These are phyloP conservation scores for Chloroceryle aenea DNA, from an alignment of 2,113 vertebrate genomes.

Conservation along the genomic window DNA sequence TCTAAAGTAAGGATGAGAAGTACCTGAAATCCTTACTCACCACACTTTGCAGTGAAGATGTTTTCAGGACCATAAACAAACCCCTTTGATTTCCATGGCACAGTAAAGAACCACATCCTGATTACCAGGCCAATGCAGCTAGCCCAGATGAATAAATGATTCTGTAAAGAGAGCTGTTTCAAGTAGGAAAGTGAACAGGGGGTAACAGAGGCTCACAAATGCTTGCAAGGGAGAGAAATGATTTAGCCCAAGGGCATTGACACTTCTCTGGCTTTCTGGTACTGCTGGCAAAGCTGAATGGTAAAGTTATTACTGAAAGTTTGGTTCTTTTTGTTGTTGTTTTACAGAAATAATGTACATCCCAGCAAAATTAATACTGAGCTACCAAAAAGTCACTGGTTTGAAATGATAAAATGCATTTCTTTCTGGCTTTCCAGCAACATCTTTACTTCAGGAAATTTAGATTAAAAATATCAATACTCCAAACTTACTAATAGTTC, in stretches of 20 bases:
- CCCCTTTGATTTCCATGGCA: neutral
- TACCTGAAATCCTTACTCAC: neutral
- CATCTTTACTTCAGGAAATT: neutral
- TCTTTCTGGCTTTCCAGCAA: neutral
- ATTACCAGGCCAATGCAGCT: neutral
- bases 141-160: neutral
- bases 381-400: neutral
- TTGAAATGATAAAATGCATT: neutral
- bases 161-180: neutral
- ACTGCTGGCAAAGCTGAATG: neutral
- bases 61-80: neutral
- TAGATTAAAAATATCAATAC: neutral
- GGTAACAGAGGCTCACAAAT: neutral
- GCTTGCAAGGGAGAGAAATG: neutral
- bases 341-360: neutral
- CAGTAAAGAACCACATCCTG: accelerated
- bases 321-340: accelerated
- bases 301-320: neutral
- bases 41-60: neutral
- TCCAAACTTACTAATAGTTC: neutral
- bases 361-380: neutral
- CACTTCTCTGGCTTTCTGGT: neutral
- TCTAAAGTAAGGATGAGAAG: neutral
- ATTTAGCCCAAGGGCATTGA: neutral
- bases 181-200: neutral